phyloP scores from a whole-genome alignment of 2,797 vertebrate genomes.

The Anabacerthia variegaticeps region DNA sequence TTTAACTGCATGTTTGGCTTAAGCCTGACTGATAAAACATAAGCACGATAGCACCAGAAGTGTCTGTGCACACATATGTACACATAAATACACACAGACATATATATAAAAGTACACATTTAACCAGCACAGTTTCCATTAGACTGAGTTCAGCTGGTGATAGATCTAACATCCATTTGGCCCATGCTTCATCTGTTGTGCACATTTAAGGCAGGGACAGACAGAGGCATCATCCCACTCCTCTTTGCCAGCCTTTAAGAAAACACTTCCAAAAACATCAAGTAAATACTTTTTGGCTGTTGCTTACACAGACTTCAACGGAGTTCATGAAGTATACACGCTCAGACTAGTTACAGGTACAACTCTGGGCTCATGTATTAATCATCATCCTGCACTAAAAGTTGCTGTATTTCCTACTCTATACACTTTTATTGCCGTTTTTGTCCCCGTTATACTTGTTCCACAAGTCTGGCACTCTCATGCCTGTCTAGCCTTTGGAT shows the following conservation, averaged over 20 bases:
- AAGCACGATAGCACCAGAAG: background rate
- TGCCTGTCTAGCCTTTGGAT: background rate
- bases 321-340: background rate
- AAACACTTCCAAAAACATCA: background rate
- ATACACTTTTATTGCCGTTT: background rate
- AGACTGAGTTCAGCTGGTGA: background rate
- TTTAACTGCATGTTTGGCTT: background rate
- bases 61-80: background rate
- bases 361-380: background rate
- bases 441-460: background rate
- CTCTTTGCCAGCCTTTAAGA: background rate
- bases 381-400: background rate
- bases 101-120: fast-evolving
- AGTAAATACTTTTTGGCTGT: background rate
- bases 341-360: background rate
- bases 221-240: background rate
- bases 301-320: background rate
- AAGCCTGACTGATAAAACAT: background rate
- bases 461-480: background rate
- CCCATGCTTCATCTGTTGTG: background rate
- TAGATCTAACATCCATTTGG: background rate
- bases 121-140: background rate
- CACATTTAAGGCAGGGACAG: background rate
- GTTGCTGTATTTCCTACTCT: background rate
- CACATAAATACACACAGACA: background rate